Evolutionary conservation across 2,113 vertebrate genomes (phyloP), one percentile per base, ranked within the genome.

Genomic region (Coptodon bakossiorum): DNA sequence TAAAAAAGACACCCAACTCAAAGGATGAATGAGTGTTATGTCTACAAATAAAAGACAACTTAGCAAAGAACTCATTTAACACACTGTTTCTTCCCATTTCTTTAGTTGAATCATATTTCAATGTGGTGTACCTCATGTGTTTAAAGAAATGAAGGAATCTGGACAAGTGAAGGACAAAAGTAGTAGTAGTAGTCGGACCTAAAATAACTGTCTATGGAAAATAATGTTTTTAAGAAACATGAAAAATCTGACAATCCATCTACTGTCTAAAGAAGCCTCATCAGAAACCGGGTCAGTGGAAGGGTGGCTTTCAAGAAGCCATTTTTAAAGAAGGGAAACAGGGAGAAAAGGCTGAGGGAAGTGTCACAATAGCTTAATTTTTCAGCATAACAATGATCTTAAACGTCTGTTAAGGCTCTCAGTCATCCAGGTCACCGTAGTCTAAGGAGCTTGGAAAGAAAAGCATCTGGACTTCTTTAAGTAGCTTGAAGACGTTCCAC

Each of bases 111-210:
- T 71, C 40, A 40, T 68, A 40, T 71, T 40, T 71, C 7, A 14
- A 36, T 24, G n/a, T 43, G 36, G 66, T 71, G 38, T 24, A 16
- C 13, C 1, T 14, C 36, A 0, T 66, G 11, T 24, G 7, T n/a
- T 71, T 71, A 71, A 71, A 43, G 11, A 71, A 71, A 16, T 24
- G n/a, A 24, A 71, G 36, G 36, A 43, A 16, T 24, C 7, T 43
- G 66, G 36, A 43, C 36, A 71, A 9, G 36, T 5, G 34, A 38
- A 66, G 34, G 61, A 66, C 34, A 68, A 40, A 68, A 4, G 66
- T 43, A 71, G n/a, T 24, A 61, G 14, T 31, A 19, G 29, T 34
- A 61, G 66, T 40, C 3, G 14, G 36, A 24, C 2, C 66, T 43
- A 6, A 71, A 22, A 63, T n/a, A 63, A 63, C 59, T 66, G 61